phyloP scores from a whole-genome alignment of 2,113 vertebrate genomes.

The Oreochromis niloticus region DNA sequence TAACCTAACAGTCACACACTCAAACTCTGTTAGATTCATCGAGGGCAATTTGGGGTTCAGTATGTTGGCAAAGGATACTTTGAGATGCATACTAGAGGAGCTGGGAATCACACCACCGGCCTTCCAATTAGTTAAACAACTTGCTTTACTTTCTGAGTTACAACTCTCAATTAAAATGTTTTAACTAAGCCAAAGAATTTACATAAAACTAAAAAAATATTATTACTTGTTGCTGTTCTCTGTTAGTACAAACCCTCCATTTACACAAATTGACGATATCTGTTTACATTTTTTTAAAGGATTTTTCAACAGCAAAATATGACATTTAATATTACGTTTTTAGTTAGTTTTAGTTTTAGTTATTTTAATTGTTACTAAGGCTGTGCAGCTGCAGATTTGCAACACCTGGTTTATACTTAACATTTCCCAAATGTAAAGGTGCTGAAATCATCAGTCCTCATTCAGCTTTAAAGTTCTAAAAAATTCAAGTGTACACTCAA shows the following conservation, averaged over 20 bases:
- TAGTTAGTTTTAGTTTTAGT: not conserved
- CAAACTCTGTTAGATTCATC: not conserved
- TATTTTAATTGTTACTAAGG: not conserved
- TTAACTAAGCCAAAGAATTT: not conserved
- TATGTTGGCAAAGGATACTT: not conserved
- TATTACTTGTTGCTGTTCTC: not conserved
- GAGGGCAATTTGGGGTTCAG: not conserved
- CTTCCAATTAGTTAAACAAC: not conserved
- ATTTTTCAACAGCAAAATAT: not conserved
- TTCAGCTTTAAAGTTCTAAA: not conserved
- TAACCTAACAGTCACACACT: not conserved
- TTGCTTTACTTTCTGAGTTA: not conserved
- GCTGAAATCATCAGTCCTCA: not conserved
- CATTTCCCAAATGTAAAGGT: not conserved
- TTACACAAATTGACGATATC: not conserved
- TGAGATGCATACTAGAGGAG: not conserved
- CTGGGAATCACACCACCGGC: not conserved
- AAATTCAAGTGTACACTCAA: not conserved
- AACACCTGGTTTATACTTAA: not conserved
- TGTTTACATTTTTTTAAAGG: not conserved
- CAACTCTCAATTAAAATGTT: not conserved
- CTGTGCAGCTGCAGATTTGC: not conserved
- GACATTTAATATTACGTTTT: not conserved
- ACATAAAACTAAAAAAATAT: not conserved
- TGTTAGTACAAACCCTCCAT: not conserved